A percentile compares a stretch with the other conserved stretches of the same genome.
phyloP scores from a whole-genome alignment of 2,888 invertebrate genomes.

The Harpalus rufipes region DNA sequence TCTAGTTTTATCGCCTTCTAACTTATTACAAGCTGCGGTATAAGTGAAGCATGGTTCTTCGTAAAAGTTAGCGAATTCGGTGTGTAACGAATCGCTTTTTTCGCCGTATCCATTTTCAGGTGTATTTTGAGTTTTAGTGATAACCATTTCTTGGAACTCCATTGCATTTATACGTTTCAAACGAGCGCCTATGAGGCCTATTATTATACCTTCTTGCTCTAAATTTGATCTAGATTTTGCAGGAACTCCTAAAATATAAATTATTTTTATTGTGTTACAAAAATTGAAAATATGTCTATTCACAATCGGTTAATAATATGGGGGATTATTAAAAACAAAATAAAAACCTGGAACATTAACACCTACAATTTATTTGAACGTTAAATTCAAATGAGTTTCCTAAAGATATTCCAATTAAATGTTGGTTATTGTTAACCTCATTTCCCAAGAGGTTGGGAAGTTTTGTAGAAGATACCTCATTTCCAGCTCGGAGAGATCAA shows the following conservation, averaged over 20 bases:
- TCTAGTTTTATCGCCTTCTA: not conserved
- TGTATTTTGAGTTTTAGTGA: conserved; percentile 72
- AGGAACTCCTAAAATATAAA: conserved; percentile 67
- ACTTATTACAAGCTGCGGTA: not conserved
- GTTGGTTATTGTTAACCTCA: too few relatives aligned
- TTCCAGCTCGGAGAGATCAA: too few relatives aligned
- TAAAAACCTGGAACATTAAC: too few relatives aligned
- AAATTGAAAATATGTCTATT: conserved; percentile 69
- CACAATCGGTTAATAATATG: too few relatives aligned
- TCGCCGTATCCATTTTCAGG: conserved; percentile 68
- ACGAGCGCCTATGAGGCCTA: conserved; percentile 79
- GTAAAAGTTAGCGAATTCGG: conserved; percentile 73
- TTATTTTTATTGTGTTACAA: not conserved
- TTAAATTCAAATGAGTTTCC: too few relatives aligned
- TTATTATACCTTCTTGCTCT: conserved; percentile 76
- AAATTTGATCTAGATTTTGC: conserved; percentile 76
- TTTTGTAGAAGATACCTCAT: too few relatives aligned
- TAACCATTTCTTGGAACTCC: conserved; percentile 79
- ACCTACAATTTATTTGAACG: too few relatives aligned
- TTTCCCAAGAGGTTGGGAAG: too few relatives aligned
- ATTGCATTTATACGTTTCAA: conserved; percentile 71
- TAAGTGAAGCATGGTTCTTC: conserved; percentile 68
- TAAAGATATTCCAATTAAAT: too few relatives aligned
- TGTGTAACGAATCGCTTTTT: conserved; percentile 68
- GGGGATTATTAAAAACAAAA: too few relatives aligned